phyloP scores from a whole-genome alignment of 2,888 invertebrate genomes.

The Julus scanicus region DNA sequence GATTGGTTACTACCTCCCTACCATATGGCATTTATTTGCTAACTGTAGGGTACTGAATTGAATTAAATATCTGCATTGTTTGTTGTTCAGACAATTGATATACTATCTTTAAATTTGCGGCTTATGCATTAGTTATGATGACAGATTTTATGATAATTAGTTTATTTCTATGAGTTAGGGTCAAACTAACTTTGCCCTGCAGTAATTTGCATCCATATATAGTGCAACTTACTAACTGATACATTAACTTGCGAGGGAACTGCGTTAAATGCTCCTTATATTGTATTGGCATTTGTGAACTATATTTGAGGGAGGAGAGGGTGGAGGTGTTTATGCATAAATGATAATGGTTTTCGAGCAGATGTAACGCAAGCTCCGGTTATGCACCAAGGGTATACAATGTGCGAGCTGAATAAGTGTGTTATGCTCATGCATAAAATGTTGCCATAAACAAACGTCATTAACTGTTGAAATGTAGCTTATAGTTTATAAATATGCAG shows the following conservation, averaged over 20 bases:
- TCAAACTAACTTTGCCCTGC: neutral
- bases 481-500: slow-evolving; percentile 10
- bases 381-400: neutral
- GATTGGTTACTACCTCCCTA: too few relatives aligned
- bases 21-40: too few relatives aligned
- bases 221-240: neutral
- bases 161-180: too few relatives aligned
- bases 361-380: neutral
- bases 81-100: too few relatives aligned
- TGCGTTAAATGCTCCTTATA: neutral
- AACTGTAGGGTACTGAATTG: too few relatives aligned
- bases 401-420: neutral
- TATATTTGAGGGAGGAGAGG: neutral
- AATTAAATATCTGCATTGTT: too few relatives aligned
- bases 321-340: neutral
- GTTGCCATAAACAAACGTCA: neutral
- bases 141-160: too few relatives aligned
- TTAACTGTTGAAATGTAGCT: neutral
- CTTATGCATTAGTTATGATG: too few relatives aligned
- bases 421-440: neutral
- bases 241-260: neutral
- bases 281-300: neutral
- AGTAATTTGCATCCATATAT: neutral
- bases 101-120: too few relatives aligned
- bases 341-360: neutral